These are phyloP conservation scores for Sinelater perroti DNA, from an alignment of 2,888 invertebrate species.

Conservation along the genomic window DNA sequence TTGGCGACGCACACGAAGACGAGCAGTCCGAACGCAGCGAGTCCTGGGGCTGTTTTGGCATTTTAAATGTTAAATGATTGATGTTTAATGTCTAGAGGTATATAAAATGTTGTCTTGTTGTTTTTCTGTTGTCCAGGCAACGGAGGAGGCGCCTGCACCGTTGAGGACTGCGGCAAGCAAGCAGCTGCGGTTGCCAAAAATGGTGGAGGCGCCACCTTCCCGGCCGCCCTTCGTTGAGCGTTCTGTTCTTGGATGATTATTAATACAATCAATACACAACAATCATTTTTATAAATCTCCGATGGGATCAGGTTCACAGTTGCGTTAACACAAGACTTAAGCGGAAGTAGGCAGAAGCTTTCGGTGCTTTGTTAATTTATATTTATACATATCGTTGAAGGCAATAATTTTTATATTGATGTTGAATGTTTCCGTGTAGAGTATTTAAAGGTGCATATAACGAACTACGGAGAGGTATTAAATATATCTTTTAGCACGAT, in stretches of 20 bases:
- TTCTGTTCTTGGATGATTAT: slow-evolving; percentile 11
- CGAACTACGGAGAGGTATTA: too few species aligned
- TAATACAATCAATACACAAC: slow-evolving; percentile 37
- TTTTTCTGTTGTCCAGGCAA: too few species aligned
- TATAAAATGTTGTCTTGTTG: neutral
- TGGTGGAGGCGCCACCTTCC: too few species aligned
- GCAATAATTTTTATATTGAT: too few species aligned
- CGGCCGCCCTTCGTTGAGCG: too few species aligned
- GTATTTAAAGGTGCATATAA: too few species aligned
- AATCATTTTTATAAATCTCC: slow-evolving; percentile 36
- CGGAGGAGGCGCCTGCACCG: too few species aligned
- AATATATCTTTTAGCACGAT: too few species aligned
- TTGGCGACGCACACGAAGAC: slow-evolving; percentile 17
- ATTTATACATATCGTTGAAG: slow-evolving; percentile 20
- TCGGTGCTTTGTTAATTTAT: slow-evolving; percentile 15
- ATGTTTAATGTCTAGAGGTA: slow-evolving; percentile 26
- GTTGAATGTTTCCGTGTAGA: neutral
- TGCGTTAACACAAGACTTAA: slow-evolving; percentile 8
- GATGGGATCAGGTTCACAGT: slow-evolving; percentile 18
- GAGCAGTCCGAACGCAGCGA: slow-evolving; percentile 18
- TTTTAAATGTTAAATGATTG: slow-evolving; percentile 4
- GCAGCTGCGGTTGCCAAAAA: too few species aligned
- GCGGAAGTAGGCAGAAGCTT: slow-evolving; percentile 3
- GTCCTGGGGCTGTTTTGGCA: slow-evolving; percentile 14
- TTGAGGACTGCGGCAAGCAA: too few species aligned